Conservation (phyloP, 2,888 invertebrate species). For the Seira ritae region DNA sequence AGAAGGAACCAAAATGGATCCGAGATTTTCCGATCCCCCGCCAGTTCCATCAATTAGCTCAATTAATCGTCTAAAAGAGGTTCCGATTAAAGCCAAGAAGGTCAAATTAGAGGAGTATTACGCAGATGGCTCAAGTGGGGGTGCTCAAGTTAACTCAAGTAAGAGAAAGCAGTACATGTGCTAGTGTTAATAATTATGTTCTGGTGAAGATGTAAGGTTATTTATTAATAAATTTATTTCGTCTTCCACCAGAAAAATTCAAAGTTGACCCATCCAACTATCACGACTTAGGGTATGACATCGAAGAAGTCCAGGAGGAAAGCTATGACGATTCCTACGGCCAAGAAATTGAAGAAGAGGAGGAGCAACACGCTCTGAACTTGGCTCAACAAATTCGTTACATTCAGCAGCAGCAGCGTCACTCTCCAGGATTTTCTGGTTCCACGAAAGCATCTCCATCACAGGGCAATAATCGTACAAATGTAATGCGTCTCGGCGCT, state of each 20-base stretch:
- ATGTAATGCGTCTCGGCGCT: not conserved
- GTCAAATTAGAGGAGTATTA: not conserved
- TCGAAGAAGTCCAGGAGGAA: slow-evolving; percentile 53
- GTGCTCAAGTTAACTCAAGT: not conserved
- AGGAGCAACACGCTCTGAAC: not conserved
- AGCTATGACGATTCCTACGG: not conserved
- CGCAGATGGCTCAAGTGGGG: not conserved
- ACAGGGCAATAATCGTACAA: not conserved
- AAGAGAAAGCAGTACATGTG: no score
- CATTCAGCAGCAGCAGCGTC: not conserved
- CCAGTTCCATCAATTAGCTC: slow-evolving; percentile 34
- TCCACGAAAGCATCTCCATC: not conserved
- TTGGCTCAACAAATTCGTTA: not conserved
- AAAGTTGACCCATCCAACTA: not conserved
- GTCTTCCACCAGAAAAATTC: no score
- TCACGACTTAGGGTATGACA: slow-evolving; percentile 30
- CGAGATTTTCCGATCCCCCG: slow-evolving; percentile 32
- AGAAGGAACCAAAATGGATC: slow-evolving; percentile 52
- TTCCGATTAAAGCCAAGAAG: slow-evolving; percentile 7
- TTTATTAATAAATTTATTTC: no score
- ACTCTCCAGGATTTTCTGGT: no score
- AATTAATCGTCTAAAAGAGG: slow-evolving; percentile 13
- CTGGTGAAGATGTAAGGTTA: no score
- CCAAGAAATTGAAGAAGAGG: slow-evolving; percentile 1
- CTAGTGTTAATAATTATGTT: no score